These are phyloP conservation scores for Ooceraea biroi DNA, from an alignment of 1,140 invertebrate genomes.

Conservation along the genomic window DNA sequence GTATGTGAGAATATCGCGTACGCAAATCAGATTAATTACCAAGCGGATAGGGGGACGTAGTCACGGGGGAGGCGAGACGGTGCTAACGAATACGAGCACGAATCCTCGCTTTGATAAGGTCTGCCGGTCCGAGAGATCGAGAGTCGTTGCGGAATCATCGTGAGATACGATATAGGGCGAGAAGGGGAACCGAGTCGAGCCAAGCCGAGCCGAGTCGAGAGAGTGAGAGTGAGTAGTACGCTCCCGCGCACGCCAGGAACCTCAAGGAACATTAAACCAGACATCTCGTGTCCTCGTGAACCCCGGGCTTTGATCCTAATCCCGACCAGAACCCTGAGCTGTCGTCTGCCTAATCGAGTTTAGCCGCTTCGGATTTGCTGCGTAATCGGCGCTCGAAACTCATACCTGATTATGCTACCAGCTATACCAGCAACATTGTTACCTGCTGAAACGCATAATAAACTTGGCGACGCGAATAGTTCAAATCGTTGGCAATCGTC, in stretches of 20 bases:
- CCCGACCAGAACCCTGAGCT: conserved; percentile 59
- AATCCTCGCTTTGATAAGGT: conserved; percentile 72
- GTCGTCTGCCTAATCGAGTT: conserved; percentile 72
- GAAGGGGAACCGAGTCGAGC: neutral
- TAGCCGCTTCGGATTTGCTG: conserved; percentile 24
- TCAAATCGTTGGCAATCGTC: conserved; percentile 55
- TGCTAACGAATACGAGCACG: conserved; percentile 68
- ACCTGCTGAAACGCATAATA: conserved; percentile 47
- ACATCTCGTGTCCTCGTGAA: conserved; percentile 49
- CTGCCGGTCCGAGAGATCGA: conserved; percentile 51
- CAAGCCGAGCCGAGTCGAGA: neutral
- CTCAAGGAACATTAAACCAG: conserved; percentile 68
- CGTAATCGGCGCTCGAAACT: conserved; percentile 62
- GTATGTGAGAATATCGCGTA: conserved; percentile 56
- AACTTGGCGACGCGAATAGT: conserved; percentile 56
- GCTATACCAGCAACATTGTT: conserved; percentile 46
- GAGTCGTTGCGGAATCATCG: conserved; percentile 59
- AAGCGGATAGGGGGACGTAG: conserved; percentile 33
- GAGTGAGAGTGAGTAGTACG: conserved; percentile 32
- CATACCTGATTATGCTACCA: conserved; percentile 61
- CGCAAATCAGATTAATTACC: conserved; percentile 76
- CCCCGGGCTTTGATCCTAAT: conserved; percentile 71
- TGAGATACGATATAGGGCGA: neutral
- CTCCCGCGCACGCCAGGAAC: conserved; percentile 39
- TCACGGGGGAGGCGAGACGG: neutral